These are phyloP conservation scores for Microplitis deprimator DNA, from an alignment of 2,888 invertebrate genomes.

Conservation along the genomic window DNA sequence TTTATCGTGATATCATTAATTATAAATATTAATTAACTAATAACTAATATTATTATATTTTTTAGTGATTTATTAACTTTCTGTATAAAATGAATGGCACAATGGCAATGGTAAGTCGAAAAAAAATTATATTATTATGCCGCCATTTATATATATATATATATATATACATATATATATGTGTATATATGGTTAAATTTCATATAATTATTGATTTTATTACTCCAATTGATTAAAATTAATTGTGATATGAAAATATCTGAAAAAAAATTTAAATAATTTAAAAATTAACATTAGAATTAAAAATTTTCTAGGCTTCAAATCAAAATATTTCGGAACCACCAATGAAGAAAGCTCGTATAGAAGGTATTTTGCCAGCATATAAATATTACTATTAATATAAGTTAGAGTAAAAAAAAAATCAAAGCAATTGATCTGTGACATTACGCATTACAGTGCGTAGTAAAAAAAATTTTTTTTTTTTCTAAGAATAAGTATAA, in stretches of 20 bases:
- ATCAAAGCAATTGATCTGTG: neutral
- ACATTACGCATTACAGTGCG: constrained; percentile 4
- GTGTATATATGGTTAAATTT: neutral
- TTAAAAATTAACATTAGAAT: neutral
- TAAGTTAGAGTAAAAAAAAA: constrained; percentile 7
- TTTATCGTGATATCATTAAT: neutral
- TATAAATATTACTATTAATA: neutral
- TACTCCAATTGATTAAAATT: neutral
- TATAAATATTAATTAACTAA: constrained; percentile 7
- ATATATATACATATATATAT: neutral
- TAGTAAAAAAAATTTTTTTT: constrained; percentile 50
- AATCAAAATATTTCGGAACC: constrained; percentile 62
- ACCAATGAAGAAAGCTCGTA: constrained; percentile 62
- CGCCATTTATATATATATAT: neutral
- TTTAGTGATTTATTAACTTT: constrained; percentile 41
- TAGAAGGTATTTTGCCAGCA: constrained; percentile 69
- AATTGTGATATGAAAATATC: no score
- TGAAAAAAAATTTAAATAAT: neutral
- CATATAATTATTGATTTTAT: neutral
- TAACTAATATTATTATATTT: constrained; percentile 29
- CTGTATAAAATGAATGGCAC: constrained; percentile 64
- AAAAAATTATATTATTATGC: constrained; percentile 13
- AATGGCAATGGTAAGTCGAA: constrained; percentile 64
- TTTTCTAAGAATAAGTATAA: constrained; percentile 34
- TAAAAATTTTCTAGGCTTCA: constrained; percentile 59